Evolutionary conservation across 2,888 invertebrate species (phyloP), one percentile per base, ranked within the genome.

Genomic region (Erannis defoliaria): DNA sequence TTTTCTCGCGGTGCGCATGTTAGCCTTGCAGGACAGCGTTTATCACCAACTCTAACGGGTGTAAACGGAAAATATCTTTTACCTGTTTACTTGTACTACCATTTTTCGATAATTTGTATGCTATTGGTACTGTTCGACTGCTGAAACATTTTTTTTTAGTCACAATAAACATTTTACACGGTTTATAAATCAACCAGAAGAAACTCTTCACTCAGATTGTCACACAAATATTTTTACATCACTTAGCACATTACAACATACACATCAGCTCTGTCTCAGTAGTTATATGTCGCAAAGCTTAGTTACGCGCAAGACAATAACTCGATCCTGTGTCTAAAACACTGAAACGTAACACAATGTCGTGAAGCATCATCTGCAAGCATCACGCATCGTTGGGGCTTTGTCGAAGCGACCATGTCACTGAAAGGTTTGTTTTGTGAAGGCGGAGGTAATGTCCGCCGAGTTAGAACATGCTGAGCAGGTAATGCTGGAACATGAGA

Each of bases 401-500:
- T 74, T 75, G 75, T 73, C 73, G 69, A 73, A 72, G 73, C 75
- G 73, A 76, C 72, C 70, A 76, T 81, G 72, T 82, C 75, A 90
- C 76, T 89, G 85, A 88, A 84, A 86, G 89, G 88, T 91, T 88
- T 92, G 84, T 91, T 93, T 91, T 90, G 86, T 88, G 88, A 93
- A 91, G 90, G 93, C 93, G 86, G 91, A 90, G 90, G 80, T 84
- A 82, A 86, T 92, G 90, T 84, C 91, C 82, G 89, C 85, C 80
- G 92, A 91, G 81, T 88, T 93, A 91, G 89, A 82, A 83, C 91
- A 90, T 84, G 92, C 92, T 49, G 91, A 91, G 87, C 89, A 93
- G 90, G 90, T 92, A 88, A 91, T 93, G 92, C 89, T 85, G 87
- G 89, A 84, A 82, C 92, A 93, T 77, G 92, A 92, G 77, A 90